phyloP scores from a whole-genome alignment of 2,888 invertebrate genomes.

The Acronicta alni region DNA sequence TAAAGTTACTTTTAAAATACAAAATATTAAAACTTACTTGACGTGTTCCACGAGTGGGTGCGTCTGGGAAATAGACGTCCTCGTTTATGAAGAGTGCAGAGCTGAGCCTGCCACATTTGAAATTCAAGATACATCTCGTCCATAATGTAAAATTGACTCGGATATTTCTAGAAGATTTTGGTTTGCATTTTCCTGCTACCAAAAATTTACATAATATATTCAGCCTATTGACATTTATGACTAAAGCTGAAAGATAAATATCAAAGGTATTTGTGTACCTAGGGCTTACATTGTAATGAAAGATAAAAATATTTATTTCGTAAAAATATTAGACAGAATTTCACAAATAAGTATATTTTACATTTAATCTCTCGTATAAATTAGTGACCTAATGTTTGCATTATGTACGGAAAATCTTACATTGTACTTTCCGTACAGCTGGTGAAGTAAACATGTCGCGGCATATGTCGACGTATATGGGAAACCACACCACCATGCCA shows the following conservation, averaged over 20 bases:
- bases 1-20: too few relatives aligned
- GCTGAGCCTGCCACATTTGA: slow-evolving; percentile 8
- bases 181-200: slow-evolving; percentile 22
- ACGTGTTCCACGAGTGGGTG: background rate
- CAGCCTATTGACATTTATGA: slow-evolving; percentile 26
- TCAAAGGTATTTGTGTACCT: background rate
- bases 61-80: background rate
- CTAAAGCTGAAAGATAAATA: slow-evolving; percentile 23
- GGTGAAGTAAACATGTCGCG: slow-evolving; percentile 80
- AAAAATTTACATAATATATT: slow-evolving; percentile 23
- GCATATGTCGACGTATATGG: slow-evolving; percentile 87
- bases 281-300: too few relatives aligned
- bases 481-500: slow-evolving; percentile 90
- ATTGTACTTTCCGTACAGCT: slow-evolving; percentile 56
- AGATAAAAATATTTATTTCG: too few relatives aligned
- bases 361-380: too few relatives aligned
- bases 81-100: background rate
- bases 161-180: slow-evolving; percentile 25
- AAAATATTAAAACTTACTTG: slow-evolving; percentile 11
- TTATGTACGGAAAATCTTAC: too few relatives aligned
- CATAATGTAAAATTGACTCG: slow-evolving; percentile 11
- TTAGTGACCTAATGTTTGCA: too few relatives aligned
- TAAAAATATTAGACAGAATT: too few relatives aligned
- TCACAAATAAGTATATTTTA: too few relatives aligned
- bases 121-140: slow-evolving; percentile 17